Base-by-base conservation (phyloP, 2,888 invertebrate genomes). In the Drosophila anceps region DNA sequence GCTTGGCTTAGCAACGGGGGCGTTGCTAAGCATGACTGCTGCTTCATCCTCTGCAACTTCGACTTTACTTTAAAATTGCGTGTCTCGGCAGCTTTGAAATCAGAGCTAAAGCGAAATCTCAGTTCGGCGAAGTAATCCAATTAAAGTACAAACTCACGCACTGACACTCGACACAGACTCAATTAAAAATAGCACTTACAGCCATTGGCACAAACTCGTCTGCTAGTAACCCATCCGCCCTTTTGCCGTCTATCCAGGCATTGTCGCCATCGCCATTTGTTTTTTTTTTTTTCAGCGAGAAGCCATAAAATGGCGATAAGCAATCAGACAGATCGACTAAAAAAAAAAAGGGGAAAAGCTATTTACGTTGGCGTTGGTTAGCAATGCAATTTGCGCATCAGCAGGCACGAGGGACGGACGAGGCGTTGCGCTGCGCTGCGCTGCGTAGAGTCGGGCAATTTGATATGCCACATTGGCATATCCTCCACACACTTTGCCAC, bases 301-400 rank as follows among this genome's bases (percentile, higher is more conserved):
- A 84, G 76, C 86, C 84, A 66, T 77, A 82, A 76, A 76, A 69
- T 35, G 44, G 60, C 73, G 63, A 69, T 76, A 82, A 79, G 81
- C 83, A 88, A 85, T 73, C 71, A 69, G 65, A 64, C 81, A 77
- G 65, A 68, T 64, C 51, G 33, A 15, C 44, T 29, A 27, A 4
- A 41, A 54, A 12, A 48, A 44, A 55, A 35, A 70, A 58, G 39
- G 20, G 33, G 13, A 53, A 58, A 20, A 18, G 13, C 35, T 48
- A 63, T 53, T 44, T 69, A 35, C 71, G 48, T 48, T 48, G 18
- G 41, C 33, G 33, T 58, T 61, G 50, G 46, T 44, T 68, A 63
- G 54, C 76, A 88, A 73, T 86, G 82, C 84, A 86, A 84, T 86
- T 86, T 85, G 60, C 70, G 75, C 88, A 64, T 70, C 85, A 58